These are phyloP conservation scores for Desmophyllum pertusum DNA, from an alignment of 92 coral and sea anemone species.

Conservation along the genomic window DNA sequence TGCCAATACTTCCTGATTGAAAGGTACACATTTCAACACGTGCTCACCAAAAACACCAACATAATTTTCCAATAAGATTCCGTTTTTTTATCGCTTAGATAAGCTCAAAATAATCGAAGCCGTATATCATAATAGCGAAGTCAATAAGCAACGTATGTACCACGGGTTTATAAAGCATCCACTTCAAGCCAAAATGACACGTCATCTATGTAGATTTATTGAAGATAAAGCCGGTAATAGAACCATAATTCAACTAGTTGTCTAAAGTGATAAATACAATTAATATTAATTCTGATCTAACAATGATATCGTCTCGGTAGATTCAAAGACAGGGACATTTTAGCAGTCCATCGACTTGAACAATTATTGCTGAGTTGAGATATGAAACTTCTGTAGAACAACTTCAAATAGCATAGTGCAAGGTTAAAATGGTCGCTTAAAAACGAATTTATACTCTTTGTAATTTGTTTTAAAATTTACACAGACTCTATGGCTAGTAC, in stretches of 20 bases:
- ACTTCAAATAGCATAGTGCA: neutral
- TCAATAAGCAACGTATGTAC: conserved; percentile 1
- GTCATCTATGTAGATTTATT: neutral
- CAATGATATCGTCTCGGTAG: neutral
- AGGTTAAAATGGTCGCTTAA: neutral
- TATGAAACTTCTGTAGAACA: neutral
- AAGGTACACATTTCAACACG: neutral
- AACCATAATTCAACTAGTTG: conserved; percentile 1
- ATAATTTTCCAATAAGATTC: conserved; percentile 9
- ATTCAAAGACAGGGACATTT: neutral
- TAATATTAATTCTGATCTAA: neutral
- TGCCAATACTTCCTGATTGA: neutral
- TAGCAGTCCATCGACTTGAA: neutral
- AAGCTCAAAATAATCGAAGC: neutral
- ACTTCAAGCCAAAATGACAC: neutral
- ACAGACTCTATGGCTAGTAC: neutral
- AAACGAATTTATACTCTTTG: neutral
- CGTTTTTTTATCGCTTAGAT: conserved; percentile 14
- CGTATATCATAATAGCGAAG: neutral
- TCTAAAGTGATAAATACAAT: neutral
- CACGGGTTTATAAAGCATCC: neutral
- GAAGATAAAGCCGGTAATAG: neutral
- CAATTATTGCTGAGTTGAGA: neutral
- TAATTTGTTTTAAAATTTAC: neutral
- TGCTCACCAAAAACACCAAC: neutral